A percentile compares a stretch with the other conserved stretches of the same genome.
These are phyloP conservation scores for Chiloscyllium punctatum DNA, from an alignment of 2,797 vertebrate genomes.

Conservation along the genomic window DNA sequence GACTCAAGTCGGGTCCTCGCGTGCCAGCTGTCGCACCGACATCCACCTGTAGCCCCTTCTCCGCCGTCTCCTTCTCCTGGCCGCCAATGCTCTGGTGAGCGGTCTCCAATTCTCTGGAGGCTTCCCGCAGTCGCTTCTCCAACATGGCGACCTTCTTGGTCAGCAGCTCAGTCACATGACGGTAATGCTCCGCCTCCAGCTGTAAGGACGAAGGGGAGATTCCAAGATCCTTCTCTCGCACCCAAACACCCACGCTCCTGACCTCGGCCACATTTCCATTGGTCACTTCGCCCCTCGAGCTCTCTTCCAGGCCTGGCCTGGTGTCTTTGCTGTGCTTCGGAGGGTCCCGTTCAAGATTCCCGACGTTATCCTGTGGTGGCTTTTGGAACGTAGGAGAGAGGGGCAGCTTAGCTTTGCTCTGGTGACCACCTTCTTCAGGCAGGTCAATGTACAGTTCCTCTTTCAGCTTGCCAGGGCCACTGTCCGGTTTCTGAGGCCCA, in stretches of 20 bases:
- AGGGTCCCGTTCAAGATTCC: slow-evolving; percentile 62
- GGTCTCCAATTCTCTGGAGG: slow-evolving; percentile 64
- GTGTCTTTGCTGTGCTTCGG: neutral
- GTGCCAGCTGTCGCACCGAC: slow-evolving; percentile 54
- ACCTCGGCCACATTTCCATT: slow-evolving; percentile 41
- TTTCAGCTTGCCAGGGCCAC: slow-evolving; percentile 52
- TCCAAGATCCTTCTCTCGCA: slow-evolving; percentile 73
- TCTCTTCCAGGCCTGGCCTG: slow-evolving; percentile 11
- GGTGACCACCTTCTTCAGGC: slow-evolving; percentile 61
- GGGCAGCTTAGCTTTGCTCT: slow-evolving; percentile 28
- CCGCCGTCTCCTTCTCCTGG: slow-evolving; percentile 40
- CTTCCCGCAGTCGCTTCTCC: slow-evolving; percentile 69
- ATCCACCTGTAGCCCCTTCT: slow-evolving; percentile 42
- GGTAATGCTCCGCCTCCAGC: slow-evolving; percentile 44
- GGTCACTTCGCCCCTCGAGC: slow-evolving; percentile 56
- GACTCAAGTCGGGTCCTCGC: slow-evolving; percentile 59
- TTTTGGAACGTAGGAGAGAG: neutral
- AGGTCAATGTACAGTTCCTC: slow-evolving; percentile 81
- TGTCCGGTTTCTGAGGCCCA: neutral
- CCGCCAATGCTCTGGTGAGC: slow-evolving; percentile 56
- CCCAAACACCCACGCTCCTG: slow-evolving; percentile 66
- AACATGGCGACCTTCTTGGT: slow-evolving; percentile 67
- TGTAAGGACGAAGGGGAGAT: slow-evolving; percentile 43
- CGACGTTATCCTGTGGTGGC: slow-evolving; percentile 64
- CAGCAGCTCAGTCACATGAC: slow-evolving; percentile 61